Percentiles rank a stretch among this genome's conserved stretches.
These are phyloP conservation scores for Mnemiopsis leidyi DNA, from an alignment of 37 sponge, comb jelly and placozoan genomes.

Conservation along the genomic window DNA sequence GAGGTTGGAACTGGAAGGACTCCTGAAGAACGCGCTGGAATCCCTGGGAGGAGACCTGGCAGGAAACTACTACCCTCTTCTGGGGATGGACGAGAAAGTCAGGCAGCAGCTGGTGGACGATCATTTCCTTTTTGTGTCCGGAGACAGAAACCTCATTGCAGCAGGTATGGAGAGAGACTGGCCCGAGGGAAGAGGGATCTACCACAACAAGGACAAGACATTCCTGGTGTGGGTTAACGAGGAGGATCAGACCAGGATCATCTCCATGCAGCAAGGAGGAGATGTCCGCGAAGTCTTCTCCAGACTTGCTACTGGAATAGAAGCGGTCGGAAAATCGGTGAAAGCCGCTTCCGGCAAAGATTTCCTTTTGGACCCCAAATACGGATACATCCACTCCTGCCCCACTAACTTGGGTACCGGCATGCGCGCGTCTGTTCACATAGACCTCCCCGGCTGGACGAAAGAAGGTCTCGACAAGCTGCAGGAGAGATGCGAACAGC, in stretches of 20 bases:
- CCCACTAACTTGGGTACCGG: slow-evolving; percentile 65
- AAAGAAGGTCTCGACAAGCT: slow-evolving; percentile 62
- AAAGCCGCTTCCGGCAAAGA: slow-evolving; percentile 67
- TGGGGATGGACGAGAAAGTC: slow-evolving; percentile 63
- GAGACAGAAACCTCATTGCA: slow-evolving; percentile 40
- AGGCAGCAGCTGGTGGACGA: slow-evolving; percentile 64
- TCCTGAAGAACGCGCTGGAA: slow-evolving; percentile 66
- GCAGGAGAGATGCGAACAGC: slow-evolving; percentile 72
- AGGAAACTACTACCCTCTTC: slow-evolving; percentile 70
- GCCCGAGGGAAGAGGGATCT: slow-evolving; percentile 74
- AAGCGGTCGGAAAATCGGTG: slow-evolving; percentile 64
- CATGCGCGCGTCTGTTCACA: slow-evolving; percentile 60
- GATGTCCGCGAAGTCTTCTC: slow-evolving; percentile 69
- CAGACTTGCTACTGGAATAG: slow-evolving; percentile 68
- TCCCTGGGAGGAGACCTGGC: slow-evolving; percentile 66
- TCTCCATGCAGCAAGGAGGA: slow-evolving; percentile 72
- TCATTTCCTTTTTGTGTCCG: slow-evolving; percentile 59
- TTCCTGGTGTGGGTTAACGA: slow-evolving; percentile 75
- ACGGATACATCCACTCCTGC: slow-evolving; percentile 60
- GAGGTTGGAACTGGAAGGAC: slow-evolving; percentile 67
- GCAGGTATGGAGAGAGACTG: slow-evolving; percentile 70
- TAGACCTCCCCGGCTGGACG: slow-evolving; percentile 64
- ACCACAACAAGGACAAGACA: slow-evolving; percentile 71
- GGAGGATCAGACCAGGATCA: slow-evolving; percentile 71
- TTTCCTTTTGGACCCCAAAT: slow-evolving; percentile 5